Evolutionary conservation across 2,113 vertebrate species (phyloP).

Genomic region (Phylloscopus whistleri): DNA sequence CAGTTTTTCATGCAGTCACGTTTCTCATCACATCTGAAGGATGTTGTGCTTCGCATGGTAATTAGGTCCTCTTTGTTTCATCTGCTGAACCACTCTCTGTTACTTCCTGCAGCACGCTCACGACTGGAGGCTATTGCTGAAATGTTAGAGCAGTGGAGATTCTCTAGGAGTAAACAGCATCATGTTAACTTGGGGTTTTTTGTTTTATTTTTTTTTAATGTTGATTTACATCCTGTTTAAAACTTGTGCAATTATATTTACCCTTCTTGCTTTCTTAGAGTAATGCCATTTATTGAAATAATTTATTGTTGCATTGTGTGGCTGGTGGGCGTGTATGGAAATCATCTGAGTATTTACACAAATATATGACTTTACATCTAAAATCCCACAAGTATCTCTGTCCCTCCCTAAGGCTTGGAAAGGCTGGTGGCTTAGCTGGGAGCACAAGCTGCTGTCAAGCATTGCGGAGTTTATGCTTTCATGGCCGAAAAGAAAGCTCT

Average conservation of each 20-base stretch:
- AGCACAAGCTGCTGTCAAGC: not conserved
- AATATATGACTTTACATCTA: not conserved
- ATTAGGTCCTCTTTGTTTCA: constrained; percentile 86
- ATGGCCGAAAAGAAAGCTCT: not conserved
- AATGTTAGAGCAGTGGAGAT: constrained; percentile 39
- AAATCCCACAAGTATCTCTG: not conserved
- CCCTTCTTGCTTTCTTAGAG: constrained; percentile 17
- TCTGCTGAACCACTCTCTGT: constrained; percentile 63
- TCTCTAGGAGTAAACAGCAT: constrained; percentile 53
- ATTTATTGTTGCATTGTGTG: constrained; percentile 15
- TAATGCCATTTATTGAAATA: constrained; percentile 41
- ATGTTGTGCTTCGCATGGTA: constrained; percentile 84
- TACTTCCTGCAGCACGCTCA: constrained; percentile 64
- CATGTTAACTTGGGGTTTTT: not conserved
- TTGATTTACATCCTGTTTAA: constrained; percentile 59
- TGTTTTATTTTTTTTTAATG: not conserved
- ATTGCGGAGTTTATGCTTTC: not conserved
- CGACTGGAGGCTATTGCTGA: constrained; percentile 59
- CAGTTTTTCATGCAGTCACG: constrained; percentile 77
- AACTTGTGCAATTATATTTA: constrained; percentile 47
- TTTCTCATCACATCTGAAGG: constrained; percentile 85
- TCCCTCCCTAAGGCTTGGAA: constrained; percentile 22
- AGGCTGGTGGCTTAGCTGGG: constrained; percentile 11
- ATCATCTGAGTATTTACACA: constrained; percentile 45
- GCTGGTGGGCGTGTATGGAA: constrained; percentile 12